Conservation (phyloP, 2,888 invertebrate genomes). For the Drosophila nr. medialis region DNA sequence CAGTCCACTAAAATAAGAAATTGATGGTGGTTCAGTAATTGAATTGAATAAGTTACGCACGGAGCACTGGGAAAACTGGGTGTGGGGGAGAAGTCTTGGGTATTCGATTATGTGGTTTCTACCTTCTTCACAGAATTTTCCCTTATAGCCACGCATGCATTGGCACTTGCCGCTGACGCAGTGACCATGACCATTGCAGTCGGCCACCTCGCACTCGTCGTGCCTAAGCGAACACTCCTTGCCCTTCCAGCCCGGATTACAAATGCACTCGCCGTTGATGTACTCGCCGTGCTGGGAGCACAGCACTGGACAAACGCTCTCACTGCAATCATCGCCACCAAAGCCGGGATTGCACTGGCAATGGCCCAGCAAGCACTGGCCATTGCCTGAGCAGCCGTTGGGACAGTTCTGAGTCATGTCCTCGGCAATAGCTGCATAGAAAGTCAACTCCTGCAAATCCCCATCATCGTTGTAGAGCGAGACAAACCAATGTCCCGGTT, state of each 20-base stretch:
- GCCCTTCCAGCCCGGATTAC: constrained; percentile 99
- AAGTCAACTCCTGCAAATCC: constrained; percentile 94
- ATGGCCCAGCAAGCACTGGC: constrained; percentile 96
- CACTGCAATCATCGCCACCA: constrained; percentile 97
- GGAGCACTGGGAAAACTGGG: neutral
- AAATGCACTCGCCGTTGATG: constrained; percentile 97
- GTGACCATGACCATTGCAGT: constrained; percentile 98
- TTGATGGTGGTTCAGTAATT: neutral
- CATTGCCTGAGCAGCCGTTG: constrained; percentile 98
- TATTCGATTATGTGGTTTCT: constrained; percentile 64
- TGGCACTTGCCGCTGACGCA: constrained; percentile 98
- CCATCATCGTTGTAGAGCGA: constrained; percentile 98
- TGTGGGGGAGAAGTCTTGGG: neutral
- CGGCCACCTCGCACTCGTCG: constrained; percentile 98
- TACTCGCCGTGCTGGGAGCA: constrained; percentile 99
- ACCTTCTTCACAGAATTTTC: constrained; percentile 96
- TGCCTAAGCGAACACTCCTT: constrained; percentile 97
- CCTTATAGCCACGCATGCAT: constrained; percentile 97
- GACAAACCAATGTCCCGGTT: constrained; percentile 98
- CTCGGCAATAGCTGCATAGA: constrained; percentile 93
- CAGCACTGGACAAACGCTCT: constrained; percentile 98
- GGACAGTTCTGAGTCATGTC: constrained; percentile 98
- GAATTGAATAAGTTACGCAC: neutral
- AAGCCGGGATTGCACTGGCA: constrained; percentile 99
- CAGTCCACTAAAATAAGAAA: constrained; percentile 90